These are phyloP conservation scores for Drosophila ambigua DNA, from an alignment of 1,140 invertebrate genomes.

Conservation along the genomic window DNA sequence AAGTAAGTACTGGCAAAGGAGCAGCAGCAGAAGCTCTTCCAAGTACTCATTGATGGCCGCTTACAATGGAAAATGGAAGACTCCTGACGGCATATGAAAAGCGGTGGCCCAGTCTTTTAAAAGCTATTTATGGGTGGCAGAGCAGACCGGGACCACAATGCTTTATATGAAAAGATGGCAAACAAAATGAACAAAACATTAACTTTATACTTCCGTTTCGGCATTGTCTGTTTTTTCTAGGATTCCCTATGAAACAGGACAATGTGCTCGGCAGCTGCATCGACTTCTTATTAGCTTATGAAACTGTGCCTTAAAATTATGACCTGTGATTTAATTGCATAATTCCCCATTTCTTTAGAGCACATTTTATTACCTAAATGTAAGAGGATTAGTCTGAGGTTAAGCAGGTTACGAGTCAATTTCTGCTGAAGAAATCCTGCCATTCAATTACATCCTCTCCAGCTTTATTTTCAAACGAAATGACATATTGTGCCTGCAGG, in stretches of 20 bases:
- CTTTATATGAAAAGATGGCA: slow-evolving; percentile 48
- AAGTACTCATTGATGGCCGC: slow-evolving; percentile 32
- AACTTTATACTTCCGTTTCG: slow-evolving; percentile 55
- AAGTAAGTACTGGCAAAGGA: slow-evolving; percentile 43
- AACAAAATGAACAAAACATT: slow-evolving; percentile 58
- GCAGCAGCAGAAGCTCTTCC: slow-evolving; percentile 21
- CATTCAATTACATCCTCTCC: too few relatives aligned
- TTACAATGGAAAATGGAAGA: slow-evolving; percentile 43
- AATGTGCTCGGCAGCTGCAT: neutral
- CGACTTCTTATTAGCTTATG: too few relatives aligned
- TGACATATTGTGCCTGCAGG: too few relatives aligned
- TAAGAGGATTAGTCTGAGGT: too few relatives aligned
- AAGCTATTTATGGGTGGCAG: slow-evolving; percentile 30
- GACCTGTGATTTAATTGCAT: too few relatives aligned
- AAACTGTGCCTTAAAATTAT: too few relatives aligned
- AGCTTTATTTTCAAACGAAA: too few relatives aligned
- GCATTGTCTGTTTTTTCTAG: neutral
- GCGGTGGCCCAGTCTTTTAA: slow-evolving; percentile 20
- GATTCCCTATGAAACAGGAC: slow-evolving; percentile 3
- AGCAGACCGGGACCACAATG: slow-evolving; percentile 23
- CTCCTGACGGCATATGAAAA: slow-evolving; percentile 25
- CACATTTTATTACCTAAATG: too few relatives aligned
- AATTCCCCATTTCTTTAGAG: too few relatives aligned
- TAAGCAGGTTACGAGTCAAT: too few relatives aligned
- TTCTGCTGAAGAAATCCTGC: too few relatives aligned